Base-by-base conservation (phyloP, 2,888 invertebrate species). In the Mesoligia furuncula region DNA sequence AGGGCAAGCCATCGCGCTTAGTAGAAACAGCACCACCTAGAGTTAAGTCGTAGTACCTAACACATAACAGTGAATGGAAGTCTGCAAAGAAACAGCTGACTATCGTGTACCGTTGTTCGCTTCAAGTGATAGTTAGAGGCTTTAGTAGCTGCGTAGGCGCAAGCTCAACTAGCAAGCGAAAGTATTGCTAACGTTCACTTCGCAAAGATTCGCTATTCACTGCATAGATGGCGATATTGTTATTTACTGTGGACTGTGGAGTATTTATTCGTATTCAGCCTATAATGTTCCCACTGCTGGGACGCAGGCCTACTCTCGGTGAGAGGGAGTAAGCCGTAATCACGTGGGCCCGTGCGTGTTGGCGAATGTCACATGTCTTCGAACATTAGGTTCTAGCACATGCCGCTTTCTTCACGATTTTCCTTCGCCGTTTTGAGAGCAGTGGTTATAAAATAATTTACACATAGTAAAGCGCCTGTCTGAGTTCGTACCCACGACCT, bases 1-100 rank as follows among this genome's bases (percentile, higher is more conserved):
- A 20, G 8, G 51, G 3, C 5, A 36, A 64, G 2, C 31, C n/a
- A 24, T 64, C 65, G 20, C 8, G 5, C 20, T 39, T n/a, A 13
- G 27, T 65, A 36, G 20, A 65, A 77, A 83, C 82, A 87, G 79
- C 87, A 69, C 87, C 87, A 88, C 79, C 87, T 87, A 88, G n/a
- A 59, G 54, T n/a, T 59, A 65, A n/a, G 42, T 20, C 31, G 27
- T 24, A 11, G 61, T 24, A n/a, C n/a, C n/a, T n/a, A 85, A 36
- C 73, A 70, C 15, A 45, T 45, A 71, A 20, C 31, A 61, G 66
- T 65, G 68, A 66, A 57, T 36, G 17, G 13, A 57, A 31, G n/a
- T 65, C 36, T 61, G 39, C 36, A 42, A 17, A 59, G 57, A 36
- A 83, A 78, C 66, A 51, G 71, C 51, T 64, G 62, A 69, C 78